These are phyloP conservation scores for Morone saxatilis DNA, from an alignment of 2,113 vertebrate genomes.

Conservation along the genomic window DNA sequence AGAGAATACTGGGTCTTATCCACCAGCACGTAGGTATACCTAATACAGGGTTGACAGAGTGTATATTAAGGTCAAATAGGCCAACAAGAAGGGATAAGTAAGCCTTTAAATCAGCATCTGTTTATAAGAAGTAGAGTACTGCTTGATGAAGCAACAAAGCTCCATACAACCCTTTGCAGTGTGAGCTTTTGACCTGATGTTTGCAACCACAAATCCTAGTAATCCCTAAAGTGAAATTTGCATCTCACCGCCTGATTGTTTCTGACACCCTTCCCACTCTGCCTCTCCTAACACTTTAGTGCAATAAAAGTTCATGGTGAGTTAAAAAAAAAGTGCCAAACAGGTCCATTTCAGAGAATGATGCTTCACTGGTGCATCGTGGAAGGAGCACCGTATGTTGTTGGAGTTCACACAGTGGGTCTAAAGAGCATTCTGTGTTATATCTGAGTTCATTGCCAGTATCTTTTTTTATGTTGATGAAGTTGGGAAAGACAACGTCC, in stretches of 20 bases:
- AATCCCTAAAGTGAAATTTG: slow-evolving; percentile 50
- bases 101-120: slow-evolving; percentile 16
- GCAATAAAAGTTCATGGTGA: slow-evolving; percentile 1
- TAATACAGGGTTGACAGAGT: slow-evolving; percentile 36
- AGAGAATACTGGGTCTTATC: neutral
- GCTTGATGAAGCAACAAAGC: slow-evolving; percentile 32
- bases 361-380: neutral
- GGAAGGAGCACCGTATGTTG: neutral
- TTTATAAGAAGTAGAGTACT: neutral
- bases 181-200: slow-evolving; percentile 52
- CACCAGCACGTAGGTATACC: neutral
- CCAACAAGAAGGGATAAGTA: slow-evolving; percentile 22
- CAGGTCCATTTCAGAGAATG: neutral
- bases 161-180: slow-evolving; percentile 19
- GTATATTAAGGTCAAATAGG: slow-evolving; percentile 29
- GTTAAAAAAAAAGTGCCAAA: slow-evolving; percentile 6
- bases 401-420: neutral
- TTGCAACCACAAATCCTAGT: slow-evolving; percentile 44
- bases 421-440: neutral
- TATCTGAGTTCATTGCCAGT: neutral
- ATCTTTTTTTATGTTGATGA: neutral
- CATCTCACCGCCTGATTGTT: slow-evolving; percentile 30
- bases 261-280: slow-evolving; percentile 1
- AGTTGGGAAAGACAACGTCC: neutral
- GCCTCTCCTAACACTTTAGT: neutral